Base-by-base conservation (phyloP, 2,888 invertebrate genomes). In the Heliconius ismenius region DNA sequence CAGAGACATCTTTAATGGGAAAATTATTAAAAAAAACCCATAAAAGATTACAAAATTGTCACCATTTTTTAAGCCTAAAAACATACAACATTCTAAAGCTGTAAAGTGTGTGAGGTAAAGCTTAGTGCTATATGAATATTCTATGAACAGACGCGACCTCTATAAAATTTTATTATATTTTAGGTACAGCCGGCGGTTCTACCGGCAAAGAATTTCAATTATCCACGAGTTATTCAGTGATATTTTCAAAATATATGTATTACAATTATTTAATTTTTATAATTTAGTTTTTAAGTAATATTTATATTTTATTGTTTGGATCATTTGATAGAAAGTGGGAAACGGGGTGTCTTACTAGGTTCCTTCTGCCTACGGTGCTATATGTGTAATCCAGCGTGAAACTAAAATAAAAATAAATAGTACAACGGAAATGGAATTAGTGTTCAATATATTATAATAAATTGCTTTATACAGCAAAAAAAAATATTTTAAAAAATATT, bases 101-200 rank as follows among this genome's bases (percentile, higher is more conserved):
- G 70, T 54, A 70, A 70, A 58, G 70, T 70, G 70, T 70, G 70
- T 70, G 70, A 70, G 54, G 70, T 70, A 70, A 70, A 70, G 70
- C 70, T 70, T 70, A 70, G 70, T 70, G 58, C 58, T 70, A 24
- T 70, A 70, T 70, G 70, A 70, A 70, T 70, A 58, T 70, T 70
- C 70, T 70, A 70, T 70, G 70, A 70, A 70, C 70, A 58, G 70
- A 70, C 70, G 70, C 70, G 70, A 70, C 70, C 70, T 70, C 70
- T 70, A 70, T 70, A 70, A 70, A 70, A 70, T 70, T 70, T 70
- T 70, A 70, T 70, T 70, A 70, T 70, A 58, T 70, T 70, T 70
- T 70, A 54, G 54, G 70, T 70, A 70, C 70, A 70, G 36, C 24
- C 70, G 70, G 70, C 32, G 70, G 36, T 32, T 24, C 58, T 70